These are phyloP conservation scores for Opisthocomus hoazin DNA, from an alignment of 2,113 vertebrate species.

Conservation along the genomic window DNA sequence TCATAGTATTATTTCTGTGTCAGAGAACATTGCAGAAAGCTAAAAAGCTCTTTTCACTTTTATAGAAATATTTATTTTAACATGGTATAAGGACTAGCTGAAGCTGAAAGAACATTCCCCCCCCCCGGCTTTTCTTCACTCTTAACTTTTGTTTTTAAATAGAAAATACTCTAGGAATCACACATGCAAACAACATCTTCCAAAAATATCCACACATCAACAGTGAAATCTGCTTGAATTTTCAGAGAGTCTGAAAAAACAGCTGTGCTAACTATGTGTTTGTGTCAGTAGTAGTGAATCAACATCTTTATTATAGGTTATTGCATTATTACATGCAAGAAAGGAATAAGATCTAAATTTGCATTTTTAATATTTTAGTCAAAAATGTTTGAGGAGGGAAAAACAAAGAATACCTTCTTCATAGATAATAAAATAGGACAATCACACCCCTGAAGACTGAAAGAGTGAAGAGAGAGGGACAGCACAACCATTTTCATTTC, in stretches of 20 bases:
- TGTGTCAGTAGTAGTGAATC: neutral
- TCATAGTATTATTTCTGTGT: neutral
- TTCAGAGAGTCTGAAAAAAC: neutral
- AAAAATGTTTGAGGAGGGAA: neutral
- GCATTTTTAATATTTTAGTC: neutral
- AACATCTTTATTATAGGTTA: neutral
- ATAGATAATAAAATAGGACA: neutral
- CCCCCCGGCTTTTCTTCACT: neutral
- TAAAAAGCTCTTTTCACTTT: neutral
- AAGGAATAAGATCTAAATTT: neutral
- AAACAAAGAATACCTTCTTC: neutral
- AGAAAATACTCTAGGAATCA: neutral
- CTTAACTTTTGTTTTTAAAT: neutral
- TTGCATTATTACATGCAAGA: neutral
- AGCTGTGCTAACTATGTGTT: neutral
- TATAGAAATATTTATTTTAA: neutral
- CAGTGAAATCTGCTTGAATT: neutral
- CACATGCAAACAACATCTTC: neutral
- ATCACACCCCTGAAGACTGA: neutral
- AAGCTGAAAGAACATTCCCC: neutral
- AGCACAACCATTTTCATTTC: neutral
- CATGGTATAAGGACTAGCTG: neutral
- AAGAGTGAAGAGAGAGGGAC: neutral
- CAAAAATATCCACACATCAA: neutral
- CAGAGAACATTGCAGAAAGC: neutral